A percentile compares a stretch with the other conserved stretches of the same genome.
phyloP scores from a whole-genome alignment of 2,888 invertebrate species.

The Malacosoma neustria region DNA sequence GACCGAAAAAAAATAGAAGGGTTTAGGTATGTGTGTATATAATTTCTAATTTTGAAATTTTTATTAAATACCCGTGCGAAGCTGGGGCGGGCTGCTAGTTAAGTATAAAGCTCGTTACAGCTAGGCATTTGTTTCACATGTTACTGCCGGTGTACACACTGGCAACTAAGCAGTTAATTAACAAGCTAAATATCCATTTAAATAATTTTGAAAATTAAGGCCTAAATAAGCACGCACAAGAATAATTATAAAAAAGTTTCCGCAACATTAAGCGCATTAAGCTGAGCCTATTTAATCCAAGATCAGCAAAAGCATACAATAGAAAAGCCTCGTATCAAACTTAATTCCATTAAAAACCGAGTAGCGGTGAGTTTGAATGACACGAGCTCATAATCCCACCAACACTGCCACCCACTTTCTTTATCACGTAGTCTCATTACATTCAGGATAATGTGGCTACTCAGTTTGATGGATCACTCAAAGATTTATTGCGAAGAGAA shows the following conservation, averaged over 20 bases:
- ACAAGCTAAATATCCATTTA: too few species aligned
- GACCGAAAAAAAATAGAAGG: too few species aligned
- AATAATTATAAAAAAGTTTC: not conserved
- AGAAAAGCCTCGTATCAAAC: not conserved
- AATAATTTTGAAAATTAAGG: slow-evolving; percentile 1
- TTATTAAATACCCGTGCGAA: too few species aligned
- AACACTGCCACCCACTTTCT: slow-evolving; percentile 33
- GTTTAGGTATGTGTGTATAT: too few species aligned
- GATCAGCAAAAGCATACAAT: not conserved
- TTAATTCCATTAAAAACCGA: not conserved
- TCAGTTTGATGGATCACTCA: not conserved
- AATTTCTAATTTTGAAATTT: too few species aligned
- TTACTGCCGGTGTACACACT: too few species aligned
- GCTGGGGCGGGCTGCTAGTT: too few species aligned
- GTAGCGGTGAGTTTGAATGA: slow-evolving; percentile 16
- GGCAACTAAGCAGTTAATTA: too few species aligned
- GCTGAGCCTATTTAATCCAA: not conserved
- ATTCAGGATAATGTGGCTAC: slow-evolving; percentile 7
- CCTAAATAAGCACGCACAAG: not conserved
- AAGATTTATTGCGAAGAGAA: not conserved
- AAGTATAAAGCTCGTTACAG: too few species aligned
- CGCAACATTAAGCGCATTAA: not conserved
- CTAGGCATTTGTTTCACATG: too few species aligned
- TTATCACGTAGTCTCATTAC: slow-evolving; percentile 24
- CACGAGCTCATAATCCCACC: slow-evolving; percentile 30